A percentile compares a stretch with the other conserved stretches of the same genome.
These are phyloP conservation scores for Nesidiocoris tenuis DNA, from an alignment of 2,888 invertebrate species.

Conservation along the genomic window DNA sequence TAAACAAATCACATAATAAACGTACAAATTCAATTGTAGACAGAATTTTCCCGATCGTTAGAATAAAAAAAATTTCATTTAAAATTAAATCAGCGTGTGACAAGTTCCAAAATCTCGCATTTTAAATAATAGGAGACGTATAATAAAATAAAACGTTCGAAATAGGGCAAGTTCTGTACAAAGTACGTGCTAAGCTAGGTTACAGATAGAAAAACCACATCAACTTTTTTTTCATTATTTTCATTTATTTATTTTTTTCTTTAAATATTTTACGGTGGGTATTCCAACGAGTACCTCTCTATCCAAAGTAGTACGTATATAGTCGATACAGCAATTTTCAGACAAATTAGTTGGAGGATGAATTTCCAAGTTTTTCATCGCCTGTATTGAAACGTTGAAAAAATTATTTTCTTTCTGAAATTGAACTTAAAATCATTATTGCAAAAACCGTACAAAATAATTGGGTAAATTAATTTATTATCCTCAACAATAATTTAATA, in stretches of 20 bases:
- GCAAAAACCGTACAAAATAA: no score
- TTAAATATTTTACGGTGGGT: background rate
- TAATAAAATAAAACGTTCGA: background rate
- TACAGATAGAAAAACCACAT: background rate
- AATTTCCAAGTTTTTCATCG: no score
- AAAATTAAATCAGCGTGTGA: background rate
- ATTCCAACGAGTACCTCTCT: background rate
- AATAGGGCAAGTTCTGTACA: background rate
- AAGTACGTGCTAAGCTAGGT: background rate
- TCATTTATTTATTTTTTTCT: no score
- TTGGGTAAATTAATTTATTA: no score
- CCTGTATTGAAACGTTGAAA: no score
- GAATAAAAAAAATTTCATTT: background rate
- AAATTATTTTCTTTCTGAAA: no score
- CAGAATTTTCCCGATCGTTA: background rate
- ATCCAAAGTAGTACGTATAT: background rate
- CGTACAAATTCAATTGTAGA: conserved; percentile 38
- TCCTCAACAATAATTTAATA: no score
- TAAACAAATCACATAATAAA: conserved; percentile 37
- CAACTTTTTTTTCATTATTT: background rate
- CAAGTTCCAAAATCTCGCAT: background rate
- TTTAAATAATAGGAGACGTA: background rate
- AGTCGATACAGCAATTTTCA: background rate
- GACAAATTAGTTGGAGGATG: background rate
- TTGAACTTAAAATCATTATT: no score